Conservation (phyloP, 2,797 vertebrate species). For the Thunnus albacares region DNA sequence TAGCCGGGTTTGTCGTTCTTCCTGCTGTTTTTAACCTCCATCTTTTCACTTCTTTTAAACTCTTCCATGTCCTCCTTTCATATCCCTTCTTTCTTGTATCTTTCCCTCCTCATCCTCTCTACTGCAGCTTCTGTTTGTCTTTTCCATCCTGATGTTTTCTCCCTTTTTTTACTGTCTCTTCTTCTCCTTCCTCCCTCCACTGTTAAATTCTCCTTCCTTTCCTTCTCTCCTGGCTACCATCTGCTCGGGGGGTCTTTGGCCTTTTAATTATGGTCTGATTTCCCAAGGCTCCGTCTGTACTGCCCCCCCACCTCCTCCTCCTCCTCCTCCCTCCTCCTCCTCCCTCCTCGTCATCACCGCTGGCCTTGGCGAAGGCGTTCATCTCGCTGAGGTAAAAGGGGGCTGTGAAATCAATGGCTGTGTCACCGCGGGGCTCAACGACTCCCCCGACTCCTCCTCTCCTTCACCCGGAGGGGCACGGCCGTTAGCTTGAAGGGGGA, state of each 20-base stretch:
- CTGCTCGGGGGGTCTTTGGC: slow-evolving; percentile 53
- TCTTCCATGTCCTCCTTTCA: no score
- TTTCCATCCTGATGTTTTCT: background rate
- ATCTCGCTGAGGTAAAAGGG: slow-evolving; percentile 53
- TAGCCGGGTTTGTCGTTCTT: background rate
- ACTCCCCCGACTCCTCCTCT: slow-evolving; percentile 44
- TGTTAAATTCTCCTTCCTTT: background rate
- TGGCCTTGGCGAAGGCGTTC: slow-evolving; percentile 62
- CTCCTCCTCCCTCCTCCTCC: no score
- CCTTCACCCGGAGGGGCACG: slow-evolving; percentile 12
- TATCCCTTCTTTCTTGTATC: background rate
- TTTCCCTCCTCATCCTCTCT: background rate
- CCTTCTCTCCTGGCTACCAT: slow-evolving; percentile 37
- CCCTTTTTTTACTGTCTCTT: background rate
- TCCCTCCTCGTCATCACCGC: background rate
- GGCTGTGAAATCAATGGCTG: slow-evolving; percentile 67
- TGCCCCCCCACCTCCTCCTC: background rate
- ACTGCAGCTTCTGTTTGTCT: background rate
- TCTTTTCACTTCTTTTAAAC: no score
- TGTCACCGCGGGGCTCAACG: slow-evolving; percentile 32
- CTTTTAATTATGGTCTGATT: slow-evolving; percentile 69
- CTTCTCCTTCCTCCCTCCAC: background rate
- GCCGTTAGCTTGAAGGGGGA: background rate
- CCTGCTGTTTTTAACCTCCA: background rate
- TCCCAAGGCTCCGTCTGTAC: slow-evolving; percentile 56